Conservation (phyloP, 2,113 vertebrate genomes). For the Tichodroma muraria region DNA sequence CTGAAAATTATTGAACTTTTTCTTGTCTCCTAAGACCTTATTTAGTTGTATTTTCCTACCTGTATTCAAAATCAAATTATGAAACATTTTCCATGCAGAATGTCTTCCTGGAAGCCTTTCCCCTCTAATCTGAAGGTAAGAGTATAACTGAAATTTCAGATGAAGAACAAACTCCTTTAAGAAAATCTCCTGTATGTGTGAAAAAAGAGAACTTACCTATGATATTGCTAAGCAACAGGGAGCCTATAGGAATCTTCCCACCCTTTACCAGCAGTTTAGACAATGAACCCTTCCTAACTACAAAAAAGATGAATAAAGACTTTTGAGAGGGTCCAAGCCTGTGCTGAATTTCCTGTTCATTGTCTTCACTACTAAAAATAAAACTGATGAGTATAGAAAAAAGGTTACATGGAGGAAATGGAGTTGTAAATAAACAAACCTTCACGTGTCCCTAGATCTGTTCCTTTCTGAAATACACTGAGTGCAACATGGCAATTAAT, state of each 20-base stretch:
- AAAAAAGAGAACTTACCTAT: background rate
- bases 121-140: background rate
- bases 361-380: background rate
- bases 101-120: background rate
- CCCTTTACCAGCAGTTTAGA: background rate
- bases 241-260: background rate
- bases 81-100: background rate
- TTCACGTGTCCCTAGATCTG: background rate
- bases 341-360: background rate
- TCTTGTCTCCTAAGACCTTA: background rate
- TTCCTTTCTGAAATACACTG: background rate
- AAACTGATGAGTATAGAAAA: background rate
- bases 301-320: background rate
- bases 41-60: background rate
- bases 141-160: background rate
- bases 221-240: background rate
- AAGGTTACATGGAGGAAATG: background rate
- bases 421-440: background rate
- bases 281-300: background rate
- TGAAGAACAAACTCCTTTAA: background rate
- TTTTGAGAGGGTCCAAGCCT: background rate
- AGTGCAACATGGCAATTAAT: background rate
- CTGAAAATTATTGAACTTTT: background rate
- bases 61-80: background rate
- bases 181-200: background rate